Conservation (phyloP, 2,888 invertebrate species). For the Oxyscelio sp. region DNA sequence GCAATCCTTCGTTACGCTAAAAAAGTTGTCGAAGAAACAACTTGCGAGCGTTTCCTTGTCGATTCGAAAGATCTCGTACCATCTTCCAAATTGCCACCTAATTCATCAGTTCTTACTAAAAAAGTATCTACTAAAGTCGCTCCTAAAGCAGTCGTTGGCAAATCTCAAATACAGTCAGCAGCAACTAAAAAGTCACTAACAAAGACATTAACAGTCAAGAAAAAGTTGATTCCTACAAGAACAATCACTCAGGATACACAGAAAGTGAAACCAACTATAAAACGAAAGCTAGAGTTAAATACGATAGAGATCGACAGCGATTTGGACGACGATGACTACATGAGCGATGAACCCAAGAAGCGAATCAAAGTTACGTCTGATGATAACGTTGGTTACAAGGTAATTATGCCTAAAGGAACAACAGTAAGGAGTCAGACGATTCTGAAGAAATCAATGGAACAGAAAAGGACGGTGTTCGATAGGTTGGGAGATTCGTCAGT, state of each 20-base stretch:
- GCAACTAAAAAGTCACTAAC: conserved; percentile 68
- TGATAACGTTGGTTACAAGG: conserved; percentile 88
- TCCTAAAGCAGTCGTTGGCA: conserved; percentile 76
- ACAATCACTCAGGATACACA: conserved; percentile 72
- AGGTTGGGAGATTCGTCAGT: conserved; percentile 89
- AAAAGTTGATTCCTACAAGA: conserved; percentile 76
- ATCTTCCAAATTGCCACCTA: too few species aligned
- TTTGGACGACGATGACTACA: conserved; percentile 76
- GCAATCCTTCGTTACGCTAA: conserved; percentile 91
- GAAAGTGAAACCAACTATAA: too few species aligned
- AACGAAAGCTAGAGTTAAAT: too few species aligned
- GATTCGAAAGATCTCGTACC: conserved; percentile 82
- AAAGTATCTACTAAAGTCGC: conserved; percentile 79
- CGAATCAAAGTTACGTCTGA: conserved; percentile 82
- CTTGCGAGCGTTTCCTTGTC: conserved; percentile 86
- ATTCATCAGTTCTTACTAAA: neutral
- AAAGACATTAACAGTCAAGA: conserved; percentile 76
- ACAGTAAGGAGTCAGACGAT: conserved; percentile 88
- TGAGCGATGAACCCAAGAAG: conserved; percentile 45
- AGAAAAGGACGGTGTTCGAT: conserved; percentile 89
- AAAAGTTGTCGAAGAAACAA: conserved; percentile 89
- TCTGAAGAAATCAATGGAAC: conserved; percentile 84
- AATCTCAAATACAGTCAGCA: conserved; percentile 79
- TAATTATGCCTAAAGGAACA: conserved; percentile 89
- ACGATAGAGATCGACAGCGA: conserved; percentile 75